Percentiles rank a stretch among this genome's conserved stretches.
Evolutionary conservation across 2,888 invertebrate genomes (phyloP).

Genomic region (Bedellia somnulentella): DNA sequence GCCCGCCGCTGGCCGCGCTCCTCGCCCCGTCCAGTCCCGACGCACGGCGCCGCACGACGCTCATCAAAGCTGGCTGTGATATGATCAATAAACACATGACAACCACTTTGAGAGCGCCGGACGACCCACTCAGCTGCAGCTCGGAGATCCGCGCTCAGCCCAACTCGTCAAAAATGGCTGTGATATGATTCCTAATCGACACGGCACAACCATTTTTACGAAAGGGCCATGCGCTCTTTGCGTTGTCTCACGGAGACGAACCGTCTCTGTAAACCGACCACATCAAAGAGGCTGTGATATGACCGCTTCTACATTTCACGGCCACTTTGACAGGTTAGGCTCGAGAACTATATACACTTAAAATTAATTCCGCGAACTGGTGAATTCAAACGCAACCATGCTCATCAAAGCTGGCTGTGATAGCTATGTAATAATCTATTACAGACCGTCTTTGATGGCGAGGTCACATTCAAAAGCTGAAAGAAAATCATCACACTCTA

Average conservation of each 20-base stretch:
- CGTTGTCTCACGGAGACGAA: slow-evolving; percentile 1
- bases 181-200: slow-evolving; percentile 71
- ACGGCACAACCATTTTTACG: slow-evolving; percentile 83
- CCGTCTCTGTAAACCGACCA: slow-evolving; percentile 66
- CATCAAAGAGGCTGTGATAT: slow-evolving; percentile 99
- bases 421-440: slow-evolving; percentile 72
- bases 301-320: slow-evolving; percentile 76
- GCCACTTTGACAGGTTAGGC: slow-evolving; percentile 83
- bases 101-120: slow-evolving; percentile 87
- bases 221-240: slow-evolving; percentile 41
- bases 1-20: slow-evolving; percentile 17
- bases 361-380: too few relatives aligned
- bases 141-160: slow-evolving; percentile 56
- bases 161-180: slow-evolving; percentile 96
- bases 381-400: slow-evolving; percentile 54
- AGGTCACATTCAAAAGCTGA: slow-evolving; percentile 49
- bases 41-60: slow-evolving; percentile 58
- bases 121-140: slow-evolving; percentile 5
- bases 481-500: too few relatives aligned
- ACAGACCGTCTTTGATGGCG: slow-evolving; percentile 83
- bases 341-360: too few relatives aligned
- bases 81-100: slow-evolving; percentile 78
- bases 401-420: slow-evolving; percentile 98
- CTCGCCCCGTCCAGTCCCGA: background rate
- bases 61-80: slow-evolving; percentile 99